Percentiles rank a stretch among this genome's conserved stretches.
These are phyloP conservation scores for Fopius arisanus DNA, from an alignment of 1,140 invertebrate species.

Conservation along the genomic window DNA sequence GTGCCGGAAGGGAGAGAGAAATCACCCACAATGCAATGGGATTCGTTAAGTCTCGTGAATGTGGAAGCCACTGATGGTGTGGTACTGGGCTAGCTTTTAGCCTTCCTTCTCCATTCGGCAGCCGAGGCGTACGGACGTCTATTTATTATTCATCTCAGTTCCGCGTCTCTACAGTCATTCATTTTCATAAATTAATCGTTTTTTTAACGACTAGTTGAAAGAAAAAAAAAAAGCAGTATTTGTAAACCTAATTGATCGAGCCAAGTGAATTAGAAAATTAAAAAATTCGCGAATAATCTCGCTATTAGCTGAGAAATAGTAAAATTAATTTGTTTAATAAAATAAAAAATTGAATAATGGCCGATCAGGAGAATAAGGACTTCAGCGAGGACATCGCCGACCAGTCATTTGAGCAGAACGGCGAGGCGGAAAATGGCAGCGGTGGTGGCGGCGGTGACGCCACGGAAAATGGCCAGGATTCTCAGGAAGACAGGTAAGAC, in stretches of 20 bases:
- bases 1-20: too few species aligned
- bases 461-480: conserved; percentile 59
- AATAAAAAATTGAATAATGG: conserved; percentile 45
- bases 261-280: not conserved
- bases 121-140: conserved; percentile 47
- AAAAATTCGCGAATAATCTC: not conserved
- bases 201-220: conserved; percentile 3
- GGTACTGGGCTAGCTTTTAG: not conserved
- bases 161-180: conserved; percentile 3
- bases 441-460: conserved; percentile 51
- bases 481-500: conserved; percentile 63
- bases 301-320: not conserved
- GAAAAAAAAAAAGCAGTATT: not conserved
- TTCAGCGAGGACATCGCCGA: conserved; percentile 63
- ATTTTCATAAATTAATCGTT: conserved; percentile 5
- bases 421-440: conserved; percentile 55
- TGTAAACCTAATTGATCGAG: not conserved
- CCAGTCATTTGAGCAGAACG: conserved; percentile 62
- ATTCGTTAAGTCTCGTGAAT: not conserved
- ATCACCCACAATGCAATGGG: not conserved
- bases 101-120: conserved; percentile 51
- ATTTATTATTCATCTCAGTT: not conserved
- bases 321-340: not conserved
- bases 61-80: not conserved
- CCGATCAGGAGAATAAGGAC: conserved; percentile 62